phyloP scores from a whole-genome alignment of 2,888 invertebrate species.

The Synergus japonicus region DNA sequence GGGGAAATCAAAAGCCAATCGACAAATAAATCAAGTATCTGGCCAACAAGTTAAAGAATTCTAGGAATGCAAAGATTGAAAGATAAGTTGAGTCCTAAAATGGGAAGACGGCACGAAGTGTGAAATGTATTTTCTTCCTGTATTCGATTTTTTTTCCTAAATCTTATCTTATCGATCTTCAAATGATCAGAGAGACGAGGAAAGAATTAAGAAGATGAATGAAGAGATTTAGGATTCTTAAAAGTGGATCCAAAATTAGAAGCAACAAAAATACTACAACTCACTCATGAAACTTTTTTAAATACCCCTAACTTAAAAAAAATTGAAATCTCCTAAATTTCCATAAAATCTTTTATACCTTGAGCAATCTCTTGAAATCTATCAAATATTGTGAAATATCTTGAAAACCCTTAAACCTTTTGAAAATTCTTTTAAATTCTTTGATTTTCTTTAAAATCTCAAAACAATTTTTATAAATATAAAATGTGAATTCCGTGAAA shows the following conservation, averaged over 20 bases:
- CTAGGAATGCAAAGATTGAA: conserved; percentile 55
- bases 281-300: no score
- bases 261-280: no score
- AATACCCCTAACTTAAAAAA: no score
- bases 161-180: conserved; percentile 31
- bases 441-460: no score
- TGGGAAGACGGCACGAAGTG: conserved; percentile 43
- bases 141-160: conserved; percentile 11
- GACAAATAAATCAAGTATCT: conserved; percentile 54
- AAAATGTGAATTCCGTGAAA: no score
- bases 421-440: no score
- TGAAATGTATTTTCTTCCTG: conserved; percentile 46
- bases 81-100: conserved; percentile 55
- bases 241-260: neutral
- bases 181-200: neutral
- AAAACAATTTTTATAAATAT: no score
- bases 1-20: conserved; percentile 55
- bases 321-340: no score
- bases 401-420: no score
- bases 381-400: no score
- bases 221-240: neutral
- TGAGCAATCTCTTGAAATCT: no score
- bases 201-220: neutral
- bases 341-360: no score
- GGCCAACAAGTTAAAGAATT: conserved; percentile 51